A percentile compares a stretch with the other conserved stretches of the same genome.
These are phyloP conservation scores for Cladorhizidae sp. DNA, from an alignment of 37 sponge, comb jelly and placozoan species.

Conservation along the genomic window DNA sequence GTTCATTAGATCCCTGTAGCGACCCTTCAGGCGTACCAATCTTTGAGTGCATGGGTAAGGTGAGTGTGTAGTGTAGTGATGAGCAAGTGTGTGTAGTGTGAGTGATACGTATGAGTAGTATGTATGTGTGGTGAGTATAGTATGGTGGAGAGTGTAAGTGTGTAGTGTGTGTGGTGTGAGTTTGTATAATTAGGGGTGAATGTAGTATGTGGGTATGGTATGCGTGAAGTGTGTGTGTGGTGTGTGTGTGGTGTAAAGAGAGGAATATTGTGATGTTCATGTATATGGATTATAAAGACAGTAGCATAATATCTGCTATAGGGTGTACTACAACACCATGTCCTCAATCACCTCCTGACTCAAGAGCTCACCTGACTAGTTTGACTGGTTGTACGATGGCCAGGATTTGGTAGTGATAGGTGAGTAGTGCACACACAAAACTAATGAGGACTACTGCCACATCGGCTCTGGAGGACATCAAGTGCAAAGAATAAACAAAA, in stretches of 20 bases:
- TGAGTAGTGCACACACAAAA: background rate
- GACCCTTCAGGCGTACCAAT: constrained; percentile 69
- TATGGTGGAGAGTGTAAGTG: no score
- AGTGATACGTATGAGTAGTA: no score
- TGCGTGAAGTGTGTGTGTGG: background rate
- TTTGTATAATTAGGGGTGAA: no score
- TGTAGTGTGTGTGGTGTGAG: no score
- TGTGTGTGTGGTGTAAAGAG: no score
- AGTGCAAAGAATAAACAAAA: background rate
- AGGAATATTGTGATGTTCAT: background rate
- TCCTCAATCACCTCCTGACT: no score
- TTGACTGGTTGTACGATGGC: constrained; percentile 34
- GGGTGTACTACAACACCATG: background rate
- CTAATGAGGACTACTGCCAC: constrained; percentile 27
- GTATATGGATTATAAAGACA: background rate
- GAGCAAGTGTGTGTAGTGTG: no score
- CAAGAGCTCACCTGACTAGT: constrained; percentile 41
- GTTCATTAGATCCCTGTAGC: constrained; percentile 77
- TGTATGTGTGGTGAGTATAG: no score
- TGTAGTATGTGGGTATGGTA: no score
- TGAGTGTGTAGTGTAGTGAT: no score
- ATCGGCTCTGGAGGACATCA: constrained; percentile 22
- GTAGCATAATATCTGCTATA: background rate
- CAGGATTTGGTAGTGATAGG: constrained; percentile 9
- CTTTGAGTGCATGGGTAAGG: no score